Conservation (phyloP, 53 echinoderm and acorn worm genomes). For the Antedon mediterranea region DNA sequence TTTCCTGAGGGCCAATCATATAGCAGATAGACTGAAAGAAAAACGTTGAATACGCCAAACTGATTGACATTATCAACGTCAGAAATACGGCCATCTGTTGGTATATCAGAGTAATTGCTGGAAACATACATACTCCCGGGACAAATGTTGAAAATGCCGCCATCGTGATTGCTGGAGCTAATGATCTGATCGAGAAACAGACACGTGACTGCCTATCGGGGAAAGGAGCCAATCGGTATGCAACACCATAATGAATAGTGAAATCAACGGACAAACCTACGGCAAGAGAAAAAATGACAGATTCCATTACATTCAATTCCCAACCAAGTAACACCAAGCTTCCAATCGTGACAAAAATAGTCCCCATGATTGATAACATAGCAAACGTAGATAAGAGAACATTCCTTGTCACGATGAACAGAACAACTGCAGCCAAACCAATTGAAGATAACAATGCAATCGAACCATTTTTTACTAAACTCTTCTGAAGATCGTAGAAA, state of each 20-base stretch:
- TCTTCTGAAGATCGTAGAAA: conserved; percentile 63
- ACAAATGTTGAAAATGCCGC: conserved; percentile 70
- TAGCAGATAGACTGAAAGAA: conserved; percentile 65
- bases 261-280: conserved; percentile 85
- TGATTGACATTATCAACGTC: conserved; percentile 62
- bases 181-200: conserved; percentile 21
- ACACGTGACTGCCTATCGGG: conserved; percentile 20
- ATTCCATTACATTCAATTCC: conserved; percentile 76
- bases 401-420: conserved; percentile 60
- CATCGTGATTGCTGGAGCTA: conserved; percentile 52
- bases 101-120: conserved; percentile 50
- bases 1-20: conserved; percentile 55
- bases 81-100: conserved; percentile 67
- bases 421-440: conserved; percentile 41
- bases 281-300: conserved; percentile 56
- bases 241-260: conserved; percentile 86
- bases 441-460: conserved; percentile 55
- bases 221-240: conserved; percentile 53
- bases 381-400: conserved; percentile 54
- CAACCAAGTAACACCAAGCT: conserved; percentile 64
- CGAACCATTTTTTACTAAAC: conserved; percentile 37
- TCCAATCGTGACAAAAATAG: conserved; percentile 61
- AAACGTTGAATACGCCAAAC: conserved; percentile 62
- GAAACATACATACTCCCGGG: conserved; percentile 72
- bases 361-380: conserved; percentile 59